Conservation (phyloP, 2,113 vertebrate species). For the Tylochromis polylepis region DNA sequence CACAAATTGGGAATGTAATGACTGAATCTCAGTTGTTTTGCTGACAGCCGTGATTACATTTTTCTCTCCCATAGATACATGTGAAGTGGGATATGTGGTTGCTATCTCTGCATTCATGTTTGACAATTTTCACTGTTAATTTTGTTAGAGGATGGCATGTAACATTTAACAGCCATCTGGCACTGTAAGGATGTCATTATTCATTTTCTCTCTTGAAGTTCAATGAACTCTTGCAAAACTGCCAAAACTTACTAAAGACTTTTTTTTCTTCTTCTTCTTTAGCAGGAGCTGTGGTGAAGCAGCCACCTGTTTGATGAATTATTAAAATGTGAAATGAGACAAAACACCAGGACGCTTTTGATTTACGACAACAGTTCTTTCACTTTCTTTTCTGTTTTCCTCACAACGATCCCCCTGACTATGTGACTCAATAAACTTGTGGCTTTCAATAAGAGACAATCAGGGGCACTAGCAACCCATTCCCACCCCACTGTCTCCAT, state of each 20-base stretch:
- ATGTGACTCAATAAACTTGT: neutral
- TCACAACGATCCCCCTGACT: neutral
- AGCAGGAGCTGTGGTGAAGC: neutral
- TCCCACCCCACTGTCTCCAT: neutral
- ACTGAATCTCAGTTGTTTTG: neutral
- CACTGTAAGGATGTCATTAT: neutral
- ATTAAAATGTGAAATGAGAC: slow-evolving; percentile 15
- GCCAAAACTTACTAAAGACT: slow-evolving; percentile 3
- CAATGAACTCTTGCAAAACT: slow-evolving; percentile 2
- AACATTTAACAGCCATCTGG: slow-evolving; percentile 45
- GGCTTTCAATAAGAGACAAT: slow-evolving; percentile 4
- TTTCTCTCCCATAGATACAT: neutral
- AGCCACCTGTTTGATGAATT: slow-evolving; percentile 29
- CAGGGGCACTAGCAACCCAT: neutral
- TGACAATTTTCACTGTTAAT: slow-evolving; percentile 10
- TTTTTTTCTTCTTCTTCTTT: neutral
- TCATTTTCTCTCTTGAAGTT: slow-evolving; percentile 19
- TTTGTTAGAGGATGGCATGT: slow-evolving; percentile 23
- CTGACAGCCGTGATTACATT: neutral
- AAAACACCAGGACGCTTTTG: slow-evolving; percentile 5
- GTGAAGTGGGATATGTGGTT: neutral
- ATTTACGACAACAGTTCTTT: neutral
- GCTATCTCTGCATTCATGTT: neutral
- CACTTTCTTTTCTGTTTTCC: neutral
- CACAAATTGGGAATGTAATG: neutral